Percentiles rank a stretch among this genome's conserved stretches.
Evolutionary conservation across 2,888 invertebrate species (phyloP).

Genomic region (Callyntrura guangdongensis): DNA sequence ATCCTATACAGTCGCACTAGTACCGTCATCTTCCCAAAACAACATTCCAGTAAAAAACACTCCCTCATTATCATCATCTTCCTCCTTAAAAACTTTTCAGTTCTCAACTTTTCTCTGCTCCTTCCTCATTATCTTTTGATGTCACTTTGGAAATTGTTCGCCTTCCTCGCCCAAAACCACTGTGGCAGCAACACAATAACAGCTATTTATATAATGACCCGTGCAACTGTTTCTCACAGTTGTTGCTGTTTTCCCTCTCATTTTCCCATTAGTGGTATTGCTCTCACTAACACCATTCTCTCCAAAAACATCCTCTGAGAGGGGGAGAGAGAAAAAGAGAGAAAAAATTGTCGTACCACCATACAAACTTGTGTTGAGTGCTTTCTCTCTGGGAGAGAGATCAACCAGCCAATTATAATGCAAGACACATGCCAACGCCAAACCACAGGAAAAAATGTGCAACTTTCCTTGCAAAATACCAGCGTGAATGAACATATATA

Average conservation of each 20-base stretch:
- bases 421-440: conserved; percentile 8
- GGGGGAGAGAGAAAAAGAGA: too few relatives aligned
- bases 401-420: conserved; percentile 57
- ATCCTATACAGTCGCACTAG: too few relatives aligned
- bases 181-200: neutral
- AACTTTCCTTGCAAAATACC: too few relatives aligned
- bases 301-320: too few relatives aligned
- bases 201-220: conserved; percentile 1
- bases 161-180: neutral
- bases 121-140: conserved; percentile 73
- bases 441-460: neutral
- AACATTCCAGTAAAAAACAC: neutral
- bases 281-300: neutral
- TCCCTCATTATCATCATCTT: neutral
- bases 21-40: too few relatives aligned
- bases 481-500: too few relatives aligned
- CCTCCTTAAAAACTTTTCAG: conserved; percentile 27
- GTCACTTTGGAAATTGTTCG: conserved; percentile 49
- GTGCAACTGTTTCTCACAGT: neutral
- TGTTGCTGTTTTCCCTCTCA: conserved; percentile 1
- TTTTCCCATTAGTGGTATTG: conserved; percentile 38
- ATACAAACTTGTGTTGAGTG: too few relatives aligned
- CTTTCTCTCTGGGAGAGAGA: conserved; percentile 2
- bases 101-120: neutral
- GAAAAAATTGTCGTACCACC: neutral